Evolutionary conservation across 2,888 invertebrate species (phyloP).

Genomic region (Dicyrtoma fusca): DNA sequence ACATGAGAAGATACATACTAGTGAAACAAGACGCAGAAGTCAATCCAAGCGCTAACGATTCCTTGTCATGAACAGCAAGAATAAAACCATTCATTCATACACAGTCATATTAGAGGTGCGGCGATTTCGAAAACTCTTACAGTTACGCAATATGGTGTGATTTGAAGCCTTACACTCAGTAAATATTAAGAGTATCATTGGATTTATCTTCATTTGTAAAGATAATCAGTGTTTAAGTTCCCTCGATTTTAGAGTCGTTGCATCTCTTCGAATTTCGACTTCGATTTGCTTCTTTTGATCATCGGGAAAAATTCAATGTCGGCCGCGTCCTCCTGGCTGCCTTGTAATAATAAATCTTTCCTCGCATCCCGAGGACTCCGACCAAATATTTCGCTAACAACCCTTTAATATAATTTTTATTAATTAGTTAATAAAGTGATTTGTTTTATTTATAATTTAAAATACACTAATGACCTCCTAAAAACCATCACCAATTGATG

Average conservation of each 20-base stretch:
- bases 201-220: neutral
- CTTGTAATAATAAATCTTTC: slow-evolving; percentile 44
- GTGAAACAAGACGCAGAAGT: too few relatives aligned
- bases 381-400: slow-evolving; percentile 54
- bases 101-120: too few relatives aligned
- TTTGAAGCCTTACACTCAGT: too few relatives aligned
- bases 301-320: slow-evolving; percentile 53
- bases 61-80: too few relatives aligned
- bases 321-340: slow-evolving; percentile 46
- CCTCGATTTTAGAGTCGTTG: slow-evolving; percentile 30
- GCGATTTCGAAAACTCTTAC: too few relatives aligned
- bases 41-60: too few relatives aligned
- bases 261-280: slow-evolving; percentile 37
- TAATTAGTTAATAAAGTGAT: slow-evolving; percentile 5
- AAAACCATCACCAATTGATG: too few relatives aligned
- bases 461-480: too few relatives aligned
- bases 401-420: slow-evolving; percentile 45
- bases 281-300: slow-evolving; percentile 23
- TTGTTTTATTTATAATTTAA: neutral
- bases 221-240: neutral
- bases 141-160: too few relatives aligned
- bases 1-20: too few relatives aligned
- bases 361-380: slow-evolving; percentile 48
- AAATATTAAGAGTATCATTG: slow-evolving; percentile 4
- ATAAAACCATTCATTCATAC: too few relatives aligned